Conservation (phyloP, 2,113 vertebrate genomes). For the Xenopus laevis region DNA sequence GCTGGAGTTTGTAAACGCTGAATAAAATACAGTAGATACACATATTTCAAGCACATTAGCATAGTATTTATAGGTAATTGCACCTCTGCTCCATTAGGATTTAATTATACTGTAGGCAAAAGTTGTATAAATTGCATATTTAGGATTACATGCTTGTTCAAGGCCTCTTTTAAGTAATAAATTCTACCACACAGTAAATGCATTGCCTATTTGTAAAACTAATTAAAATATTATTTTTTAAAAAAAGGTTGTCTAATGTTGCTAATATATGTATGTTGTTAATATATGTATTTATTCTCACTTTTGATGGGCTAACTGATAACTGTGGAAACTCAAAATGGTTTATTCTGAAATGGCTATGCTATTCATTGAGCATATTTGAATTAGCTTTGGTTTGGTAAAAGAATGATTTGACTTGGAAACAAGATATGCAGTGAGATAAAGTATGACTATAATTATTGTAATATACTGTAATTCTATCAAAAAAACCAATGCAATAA, state of each 20-base stretch:
- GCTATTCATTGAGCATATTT: neutral
- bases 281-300: too few relatives aligned
- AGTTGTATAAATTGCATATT: constrained; percentile 43
- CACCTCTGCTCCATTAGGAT: constrained; percentile 45
- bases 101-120: constrained; percentile 45
- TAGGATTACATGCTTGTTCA: constrained; percentile 35
- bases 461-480: too few relatives aligned
- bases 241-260: constrained; percentile 38
- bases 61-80: constrained; percentile 46
- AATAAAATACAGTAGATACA: constrained; percentile 37
- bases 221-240: constrained; percentile 44
- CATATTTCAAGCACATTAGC: constrained; percentile 43
- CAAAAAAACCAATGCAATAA: too few relatives aligned
- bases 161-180: constrained; percentile 17
- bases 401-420: neutral
- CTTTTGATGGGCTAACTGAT: constrained; percentile 14
- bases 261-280: constrained; percentile 30
- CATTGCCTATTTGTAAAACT: constrained; percentile 36
- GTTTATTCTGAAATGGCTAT: constrained; percentile 2
- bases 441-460: too few relatives aligned
- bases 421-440: too few relatives aligned
- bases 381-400: neutral
- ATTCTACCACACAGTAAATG: constrained; percentile 24
- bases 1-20: constrained; percentile 14
- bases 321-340: neutral